A percentile compares a stretch with the other conserved stretches of the same genome.
Conservation (phyloP, 2,888 invertebrate genomes). For the Limnephilus marmoratus region DNA sequence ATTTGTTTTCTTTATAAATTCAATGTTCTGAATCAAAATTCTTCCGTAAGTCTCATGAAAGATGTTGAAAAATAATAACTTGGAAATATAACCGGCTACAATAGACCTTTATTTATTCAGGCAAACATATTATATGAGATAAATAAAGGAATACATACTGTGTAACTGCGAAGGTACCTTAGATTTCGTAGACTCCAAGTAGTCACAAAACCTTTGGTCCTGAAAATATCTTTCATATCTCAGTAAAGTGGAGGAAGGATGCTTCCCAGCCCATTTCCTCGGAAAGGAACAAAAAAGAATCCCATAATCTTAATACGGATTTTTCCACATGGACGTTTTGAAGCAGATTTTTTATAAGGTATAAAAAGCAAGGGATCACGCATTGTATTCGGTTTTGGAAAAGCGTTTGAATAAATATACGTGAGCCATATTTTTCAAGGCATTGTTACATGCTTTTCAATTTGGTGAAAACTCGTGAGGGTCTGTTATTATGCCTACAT, state of each 20-base stretch:
- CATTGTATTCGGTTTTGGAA: conserved; percentile 35
- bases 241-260: not conserved
- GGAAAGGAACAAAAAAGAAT: conserved; percentile 25
- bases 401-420: conserved; percentile 12
- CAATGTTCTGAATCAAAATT: not conserved
- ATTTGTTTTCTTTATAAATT: not conserved
- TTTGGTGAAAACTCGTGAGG: conserved; percentile 21
- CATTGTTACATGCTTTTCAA: conserved; percentile 42
- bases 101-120: not conserved
- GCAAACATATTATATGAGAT: not conserved
- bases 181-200: not conserved
- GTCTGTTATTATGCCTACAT: conserved; percentile 15
- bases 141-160: not conserved
- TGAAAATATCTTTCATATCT: not conserved
- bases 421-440: not conserved
- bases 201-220: conserved; percentile 2
- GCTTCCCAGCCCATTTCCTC: not conserved
- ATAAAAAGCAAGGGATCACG: conserved; percentile 30
- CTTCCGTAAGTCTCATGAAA: not conserved
- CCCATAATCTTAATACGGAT: conserved; percentile 47
- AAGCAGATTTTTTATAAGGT: conserved; percentile 34
- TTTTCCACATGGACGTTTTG: conserved; percentile 41
- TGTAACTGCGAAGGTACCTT: not conserved
- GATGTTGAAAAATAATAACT: not conserved
- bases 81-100: not conserved